Conservation (phyloP, 2,797 vertebrate genomes). For the Muscicapa striata region DNA sequence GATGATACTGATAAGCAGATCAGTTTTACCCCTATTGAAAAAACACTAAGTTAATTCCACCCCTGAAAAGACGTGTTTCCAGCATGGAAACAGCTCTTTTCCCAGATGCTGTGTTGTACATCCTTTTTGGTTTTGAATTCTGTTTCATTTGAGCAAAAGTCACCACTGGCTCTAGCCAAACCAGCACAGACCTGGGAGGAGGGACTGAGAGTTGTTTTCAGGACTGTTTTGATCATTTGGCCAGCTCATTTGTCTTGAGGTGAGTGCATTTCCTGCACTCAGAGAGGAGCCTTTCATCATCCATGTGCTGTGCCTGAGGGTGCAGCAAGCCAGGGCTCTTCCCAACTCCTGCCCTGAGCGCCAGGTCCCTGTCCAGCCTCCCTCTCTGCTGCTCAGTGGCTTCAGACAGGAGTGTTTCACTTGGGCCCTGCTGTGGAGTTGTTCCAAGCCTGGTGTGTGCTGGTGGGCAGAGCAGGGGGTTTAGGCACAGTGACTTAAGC, state of each 20-base stretch:
- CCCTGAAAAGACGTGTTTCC: not conserved
- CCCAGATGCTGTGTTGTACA: not conserved
- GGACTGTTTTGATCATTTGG: accelerated
- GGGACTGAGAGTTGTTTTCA: not conserved
- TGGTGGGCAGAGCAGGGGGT: not conserved
- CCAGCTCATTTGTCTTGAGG: accelerated
- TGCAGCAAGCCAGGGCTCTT: not conserved
- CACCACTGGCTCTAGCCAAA: not conserved
- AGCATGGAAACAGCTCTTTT: not conserved
- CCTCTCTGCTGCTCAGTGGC: not conserved
- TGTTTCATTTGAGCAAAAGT: not conserved
- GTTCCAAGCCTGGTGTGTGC: not conserved
- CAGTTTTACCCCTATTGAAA: not conserved
- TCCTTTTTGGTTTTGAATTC: not conserved
- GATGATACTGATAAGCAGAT: not conserved
- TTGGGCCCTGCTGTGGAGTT: not conserved
- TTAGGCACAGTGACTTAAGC: not conserved
- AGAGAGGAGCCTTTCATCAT: not conserved
- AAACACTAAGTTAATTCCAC: not conserved
- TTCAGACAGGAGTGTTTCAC: not conserved
- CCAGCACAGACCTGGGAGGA: not conserved
- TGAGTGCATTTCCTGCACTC: not conserved
- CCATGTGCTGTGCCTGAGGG: accelerated
- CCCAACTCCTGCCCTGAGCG: not conserved
- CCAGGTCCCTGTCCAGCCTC: no score